Conservation (phyloP, 2,113 vertebrate genomes). For the Zosterops hypoxanthus region DNA sequence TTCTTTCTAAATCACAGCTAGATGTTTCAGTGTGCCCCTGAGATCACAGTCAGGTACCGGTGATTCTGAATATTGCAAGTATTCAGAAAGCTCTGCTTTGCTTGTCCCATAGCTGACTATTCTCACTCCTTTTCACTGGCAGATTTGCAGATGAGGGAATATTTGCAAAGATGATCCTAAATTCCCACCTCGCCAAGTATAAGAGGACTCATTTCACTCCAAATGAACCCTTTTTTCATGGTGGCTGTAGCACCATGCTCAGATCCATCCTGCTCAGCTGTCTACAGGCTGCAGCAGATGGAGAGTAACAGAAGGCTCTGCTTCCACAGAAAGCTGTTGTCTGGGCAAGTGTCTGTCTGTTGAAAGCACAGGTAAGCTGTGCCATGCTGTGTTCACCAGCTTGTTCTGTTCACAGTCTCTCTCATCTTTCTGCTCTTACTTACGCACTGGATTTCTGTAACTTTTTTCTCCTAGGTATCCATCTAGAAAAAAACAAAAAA, state of each 20-base stretch:
- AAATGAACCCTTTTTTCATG: slow-evolving; percentile 18
- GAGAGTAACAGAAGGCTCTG: slow-evolving; percentile 56
- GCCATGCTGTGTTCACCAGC: background rate
- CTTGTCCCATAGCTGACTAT: slow-evolving; percentile 51
- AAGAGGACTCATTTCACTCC: slow-evolving; percentile 26
- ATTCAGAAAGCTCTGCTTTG: background rate
- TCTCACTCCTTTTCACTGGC: background rate
- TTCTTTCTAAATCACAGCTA: background rate
- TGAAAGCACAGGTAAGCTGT: slow-evolving; percentile 53
- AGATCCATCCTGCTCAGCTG: slow-evolving; percentile 42
- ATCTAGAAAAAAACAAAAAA: slow-evolving; percentile 47
- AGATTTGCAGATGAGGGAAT: slow-evolving; percentile 24
- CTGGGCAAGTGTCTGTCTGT: slow-evolving; percentile 36
- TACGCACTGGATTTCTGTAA: slow-evolving; percentile 72
- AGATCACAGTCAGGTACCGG: background rate
- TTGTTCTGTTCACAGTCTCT: background rate
- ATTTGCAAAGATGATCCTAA: slow-evolving; percentile 18
- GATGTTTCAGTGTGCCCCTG: background rate
- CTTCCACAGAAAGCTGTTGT: slow-evolving; percentile 42
- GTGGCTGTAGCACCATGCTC: slow-evolving; percentile 19
- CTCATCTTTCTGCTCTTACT: slow-evolving; percentile 44
- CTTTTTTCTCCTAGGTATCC: slow-evolving; percentile 73
- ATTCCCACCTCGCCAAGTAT: slow-evolving; percentile 42
- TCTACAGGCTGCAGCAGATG: slow-evolving; percentile 49
- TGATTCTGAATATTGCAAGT: background rate